A percentile compares a stretch with the other conserved stretches of the same genome.
Evolutionary conservation across 2,113 vertebrate genomes (phyloP).

Genomic region (Mobula hypostoma): DNA sequence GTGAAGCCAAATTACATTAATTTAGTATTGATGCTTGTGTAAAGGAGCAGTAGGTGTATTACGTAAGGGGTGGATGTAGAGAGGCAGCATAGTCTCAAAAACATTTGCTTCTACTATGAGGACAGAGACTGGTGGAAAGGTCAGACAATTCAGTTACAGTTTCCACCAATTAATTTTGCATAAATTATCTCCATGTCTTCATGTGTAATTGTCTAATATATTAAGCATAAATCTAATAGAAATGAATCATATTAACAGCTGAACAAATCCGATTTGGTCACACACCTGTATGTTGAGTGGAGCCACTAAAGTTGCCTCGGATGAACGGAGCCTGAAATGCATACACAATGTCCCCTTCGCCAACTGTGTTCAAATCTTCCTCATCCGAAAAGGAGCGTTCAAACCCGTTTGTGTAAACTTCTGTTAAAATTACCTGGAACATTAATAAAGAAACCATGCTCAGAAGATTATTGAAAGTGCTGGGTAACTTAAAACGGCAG

Average conservation of each 20-base stretch:
- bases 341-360: constrained; percentile 71
- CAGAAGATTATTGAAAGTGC: not conserved
- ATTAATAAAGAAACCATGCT: not conserved
- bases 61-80: not conserved
- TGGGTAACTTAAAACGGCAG: not conserved
- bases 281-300: constrained; percentile 61
- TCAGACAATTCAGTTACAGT: not conserved
- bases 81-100: not conserved
- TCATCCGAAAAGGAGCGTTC: constrained; percentile 78
- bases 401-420: constrained; percentile 73
- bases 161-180: not conserved
- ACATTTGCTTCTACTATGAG: not conserved
- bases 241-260: not conserved
- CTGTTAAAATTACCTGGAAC: constrained; percentile 75
- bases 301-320: constrained; percentile 45
- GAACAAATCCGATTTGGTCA: not conserved
- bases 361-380: constrained; percentile 69
- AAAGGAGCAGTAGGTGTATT: not conserved
- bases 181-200: no score
- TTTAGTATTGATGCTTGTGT: not conserved
- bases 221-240: not conserved
- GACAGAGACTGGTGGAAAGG: not conserved
- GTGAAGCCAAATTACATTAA: not conserved
- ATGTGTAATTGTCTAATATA: not conserved
- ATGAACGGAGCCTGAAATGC: constrained; percentile 72